These are phyloP conservation scores for Drosophila neutralis DNA, from an alignment of 2,888 invertebrate species.

Conservation along the genomic window DNA sequence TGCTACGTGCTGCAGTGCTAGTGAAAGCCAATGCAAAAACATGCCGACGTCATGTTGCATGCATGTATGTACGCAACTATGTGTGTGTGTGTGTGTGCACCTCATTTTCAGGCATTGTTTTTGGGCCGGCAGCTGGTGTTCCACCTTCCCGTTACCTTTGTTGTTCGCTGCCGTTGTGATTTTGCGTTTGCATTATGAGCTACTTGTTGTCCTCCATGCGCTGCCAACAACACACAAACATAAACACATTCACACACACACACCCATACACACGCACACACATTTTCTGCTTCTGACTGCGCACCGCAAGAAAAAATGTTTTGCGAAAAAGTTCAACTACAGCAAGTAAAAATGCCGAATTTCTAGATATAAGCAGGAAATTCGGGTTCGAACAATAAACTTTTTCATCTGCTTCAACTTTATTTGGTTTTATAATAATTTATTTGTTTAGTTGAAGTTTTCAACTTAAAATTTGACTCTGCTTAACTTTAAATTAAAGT, in stretches of 20 bases:
- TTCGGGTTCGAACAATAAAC: background rate
- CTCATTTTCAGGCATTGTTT: conserved; percentile 81
- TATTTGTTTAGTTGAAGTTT: background rate
- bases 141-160: conserved; percentile 43
- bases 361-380: background rate
- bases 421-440: background rate
- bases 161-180: conserved; percentile 45
- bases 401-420: background rate
- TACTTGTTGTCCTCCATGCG: conserved; percentile 73
- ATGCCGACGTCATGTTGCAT: conserved; percentile 46
- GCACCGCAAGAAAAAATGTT: background rate
- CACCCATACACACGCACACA: background rate
- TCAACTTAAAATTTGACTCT: no score
- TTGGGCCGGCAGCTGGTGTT: conserved; percentile 42
- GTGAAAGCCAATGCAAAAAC: conserved; percentile 53
- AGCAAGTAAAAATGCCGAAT: background rate
- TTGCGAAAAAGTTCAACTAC: no score
- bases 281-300: background rate
- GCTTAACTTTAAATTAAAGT: background rate
- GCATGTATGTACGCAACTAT: conserved; percentile 1
- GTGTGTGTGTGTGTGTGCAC: conserved; percentile 61
- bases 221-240: conserved; percentile 27
- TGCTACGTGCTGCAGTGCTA: conserved; percentile 41
- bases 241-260: conserved; percentile 10
- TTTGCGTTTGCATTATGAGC: conserved; percentile 75